Evolutionary conservation across 2,113 vertebrate species (phyloP), one percentile per base, ranked within the genome.

Genomic region (Colaptes auratus): DNA sequence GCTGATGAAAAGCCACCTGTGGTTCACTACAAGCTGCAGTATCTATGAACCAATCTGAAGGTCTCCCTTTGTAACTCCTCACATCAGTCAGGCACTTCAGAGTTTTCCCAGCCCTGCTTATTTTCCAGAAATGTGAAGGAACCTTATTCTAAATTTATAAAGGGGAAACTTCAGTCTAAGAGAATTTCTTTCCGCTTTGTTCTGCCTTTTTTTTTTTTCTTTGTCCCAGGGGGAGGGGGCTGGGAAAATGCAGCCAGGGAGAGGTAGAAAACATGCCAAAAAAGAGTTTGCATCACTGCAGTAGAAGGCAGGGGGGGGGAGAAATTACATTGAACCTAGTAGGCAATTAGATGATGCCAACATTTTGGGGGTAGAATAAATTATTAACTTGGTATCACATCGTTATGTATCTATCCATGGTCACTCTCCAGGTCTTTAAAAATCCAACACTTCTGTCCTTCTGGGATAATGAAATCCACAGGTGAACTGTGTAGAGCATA

Each of bases 341-440:
- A 80, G 66, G 46, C 24, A 69, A 75, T 63, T 53, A 75, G 30
- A 21, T 56, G 30, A 70, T 76, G 65, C 42, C 31, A 84, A 86
- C 63, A 78, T 74, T 92, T 85, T 65, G 82, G 58, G 74, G 33
- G 70, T 60, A 60, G 64, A 67, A 89, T 84, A 72, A 69, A 60
- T 72, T 50, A 71, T 74, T 92, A 92, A 64, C 31, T 87, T 88
- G 27, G 28, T 79, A 44, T 78, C 80, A 64, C 53, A 58, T 70
- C 80, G 64, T 87, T 84, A 72, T 1, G 4, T 42, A 66, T 92
- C 70, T 75, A 89, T 64, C 65, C 48, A 64, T 78, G 65, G 52
- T 87, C 65, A 52, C 70, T 73, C 75, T 46, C 63, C 70, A 95
- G 63, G 83, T 77, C 56, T 86, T 93, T 89, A 85, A 78, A 95